These are phyloP conservation scores for Temnothorax unifasciatus DNA, from an alignment of 2,888 invertebrate genomes.

Conservation along the genomic window DNA sequence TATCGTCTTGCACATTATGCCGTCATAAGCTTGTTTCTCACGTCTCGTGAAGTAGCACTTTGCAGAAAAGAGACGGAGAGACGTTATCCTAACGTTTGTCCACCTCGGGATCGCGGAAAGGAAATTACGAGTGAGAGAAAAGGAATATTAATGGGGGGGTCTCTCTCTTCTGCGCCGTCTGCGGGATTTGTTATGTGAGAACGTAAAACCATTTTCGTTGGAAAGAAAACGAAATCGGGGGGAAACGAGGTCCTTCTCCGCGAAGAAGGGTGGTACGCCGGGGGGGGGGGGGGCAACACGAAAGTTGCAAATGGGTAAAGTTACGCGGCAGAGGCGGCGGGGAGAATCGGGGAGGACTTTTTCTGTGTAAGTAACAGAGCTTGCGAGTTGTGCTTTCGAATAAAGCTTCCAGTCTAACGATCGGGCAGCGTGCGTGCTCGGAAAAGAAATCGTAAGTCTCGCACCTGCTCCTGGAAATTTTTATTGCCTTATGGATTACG, in stretches of 20 bases:
- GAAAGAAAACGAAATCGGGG: constrained; percentile 48
- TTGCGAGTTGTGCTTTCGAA: constrained; percentile 63
- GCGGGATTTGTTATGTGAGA: constrained; percentile 48
- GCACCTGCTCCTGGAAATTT: constrained; percentile 43
- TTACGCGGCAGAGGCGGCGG: constrained; percentile 53
- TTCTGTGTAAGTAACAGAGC: constrained; percentile 66
- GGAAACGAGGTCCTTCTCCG: constrained; percentile 18
- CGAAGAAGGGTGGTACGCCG: constrained; percentile 45
- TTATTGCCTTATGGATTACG: constrained; percentile 37
- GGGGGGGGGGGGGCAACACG: constrained; percentile 3
- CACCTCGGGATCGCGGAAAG: constrained; percentile 7
- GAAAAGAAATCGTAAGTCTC: constrained; percentile 46
- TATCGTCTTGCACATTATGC: constrained; percentile 7
- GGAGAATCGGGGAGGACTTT: constrained; percentile 56
- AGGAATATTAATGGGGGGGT: constrained; percentile 20
- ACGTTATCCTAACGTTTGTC: constrained; percentile 33
- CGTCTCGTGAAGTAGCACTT: constrained; percentile 27
- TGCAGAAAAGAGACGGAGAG: neutral
- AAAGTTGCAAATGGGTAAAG: constrained; percentile 74
- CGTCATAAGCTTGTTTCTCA: constrained; percentile 30
- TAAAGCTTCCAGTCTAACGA: constrained; percentile 57
- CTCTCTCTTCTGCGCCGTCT: neutral
- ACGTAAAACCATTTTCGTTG: constrained; percentile 48
- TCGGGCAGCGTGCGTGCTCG: constrained; percentile 51
- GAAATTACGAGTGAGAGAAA: constrained; percentile 34